Evolutionary conservation across 2,888 invertebrate genomes (phyloP).

Genomic region (Macropis europaea): DNA sequence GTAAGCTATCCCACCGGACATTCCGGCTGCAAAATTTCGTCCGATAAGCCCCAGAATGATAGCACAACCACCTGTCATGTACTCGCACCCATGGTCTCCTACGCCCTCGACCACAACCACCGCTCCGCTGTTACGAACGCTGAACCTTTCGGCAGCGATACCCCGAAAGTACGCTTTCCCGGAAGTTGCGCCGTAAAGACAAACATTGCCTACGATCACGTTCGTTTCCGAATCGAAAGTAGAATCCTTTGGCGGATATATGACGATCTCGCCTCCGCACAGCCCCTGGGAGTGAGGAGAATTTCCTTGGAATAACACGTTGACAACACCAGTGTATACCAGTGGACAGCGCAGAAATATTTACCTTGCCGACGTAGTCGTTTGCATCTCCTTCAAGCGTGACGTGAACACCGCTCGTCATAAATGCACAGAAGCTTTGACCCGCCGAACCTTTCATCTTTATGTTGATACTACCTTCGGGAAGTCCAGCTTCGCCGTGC

Average conservation of each 20-base stretch:
- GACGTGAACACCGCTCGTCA: conserved; percentile 93
- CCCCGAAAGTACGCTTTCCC: conserved; percentile 97
- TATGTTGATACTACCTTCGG: conserved; percentile 90
- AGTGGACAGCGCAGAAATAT: too few species aligned
- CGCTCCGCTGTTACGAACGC: conserved; percentile 98
- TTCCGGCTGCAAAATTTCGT: conserved; percentile 99
- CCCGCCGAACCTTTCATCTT: conserved; percentile 95
- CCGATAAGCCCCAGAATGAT: conserved; percentile 97
- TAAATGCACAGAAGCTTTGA: conserved; percentile 99
- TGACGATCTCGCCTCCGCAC: conserved; percentile 96
- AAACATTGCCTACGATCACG: conserved; percentile 99
- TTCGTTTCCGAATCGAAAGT: conserved; percentile 95
- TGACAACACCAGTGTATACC: too few species aligned
- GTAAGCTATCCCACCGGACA: conserved; percentile 98
- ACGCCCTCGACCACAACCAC: conserved; percentile 98
- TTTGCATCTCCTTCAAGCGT: conserved; percentile 98
- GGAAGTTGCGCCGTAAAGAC: conserved; percentile 97
- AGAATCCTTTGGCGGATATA: conserved; percentile 93
- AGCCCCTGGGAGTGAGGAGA: conserved; percentile 83
- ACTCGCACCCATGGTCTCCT: conserved; percentile 99
- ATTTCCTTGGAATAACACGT: neutral
- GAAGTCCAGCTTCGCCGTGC: conserved; percentile 92
- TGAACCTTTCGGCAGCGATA: conserved; percentile 98
- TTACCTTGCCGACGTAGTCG: conserved; percentile 96
- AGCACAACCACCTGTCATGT: conserved; percentile 98